Conservation (phyloP, 2,888 invertebrate genomes). For the Miltochrista miniata region DNA sequence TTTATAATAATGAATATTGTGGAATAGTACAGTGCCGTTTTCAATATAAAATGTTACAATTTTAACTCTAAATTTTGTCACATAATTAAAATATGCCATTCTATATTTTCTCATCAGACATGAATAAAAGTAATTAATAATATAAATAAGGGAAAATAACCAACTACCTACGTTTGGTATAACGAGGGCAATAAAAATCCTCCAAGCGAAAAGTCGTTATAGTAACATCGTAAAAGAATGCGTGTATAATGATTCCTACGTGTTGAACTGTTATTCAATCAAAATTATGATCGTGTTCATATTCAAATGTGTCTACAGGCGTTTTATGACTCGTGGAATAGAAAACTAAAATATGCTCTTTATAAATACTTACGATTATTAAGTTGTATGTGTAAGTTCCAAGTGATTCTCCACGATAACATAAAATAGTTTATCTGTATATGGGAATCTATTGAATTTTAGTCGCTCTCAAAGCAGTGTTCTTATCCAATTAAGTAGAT, state of each 20-base stretch:
- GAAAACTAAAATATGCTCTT: conserved; percentile 44
- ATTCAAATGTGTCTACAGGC: conserved; percentile 39
- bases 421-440: too few species aligned
- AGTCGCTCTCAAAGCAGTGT: too few species aligned
- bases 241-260: conserved; percentile 29
- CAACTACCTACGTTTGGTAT: conserved; percentile 19
- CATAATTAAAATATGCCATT: too few species aligned
- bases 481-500: too few species aligned
- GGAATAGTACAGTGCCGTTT: too few species aligned
- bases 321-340: conserved; percentile 35
- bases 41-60: too few species aligned
- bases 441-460: too few species aligned
- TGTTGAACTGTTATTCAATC: conserved; percentile 36
- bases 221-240: conserved; percentile 52
- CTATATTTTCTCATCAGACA: too few species aligned
- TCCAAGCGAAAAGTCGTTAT: conserved; percentile 57
- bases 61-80: too few species aligned
- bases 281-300: conserved; percentile 45
- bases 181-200: conserved; percentile 32
- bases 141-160: conserved; percentile 22
- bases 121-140: background rate
- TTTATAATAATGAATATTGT: too few species aligned
- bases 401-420: too few species aligned
- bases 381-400: conserved; percentile 12
- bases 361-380: conserved; percentile 37